A percentile compares a stretch with the other conserved stretches of the same genome.
phyloP scores from a whole-genome alignment of 2,888 invertebrate genomes.

The Plagiodera versicolora region DNA sequence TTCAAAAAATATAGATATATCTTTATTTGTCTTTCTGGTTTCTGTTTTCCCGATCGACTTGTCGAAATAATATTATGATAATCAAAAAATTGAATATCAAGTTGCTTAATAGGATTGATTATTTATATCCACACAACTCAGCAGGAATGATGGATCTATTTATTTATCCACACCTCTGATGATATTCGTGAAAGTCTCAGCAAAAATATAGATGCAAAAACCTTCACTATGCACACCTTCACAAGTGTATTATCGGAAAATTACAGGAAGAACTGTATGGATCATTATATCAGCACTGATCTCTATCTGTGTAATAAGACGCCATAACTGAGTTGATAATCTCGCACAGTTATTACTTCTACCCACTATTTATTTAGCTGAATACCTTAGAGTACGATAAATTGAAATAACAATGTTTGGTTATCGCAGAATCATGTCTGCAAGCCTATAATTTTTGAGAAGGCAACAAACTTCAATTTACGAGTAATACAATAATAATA shows the following conservation, averaged over 20 bases:
- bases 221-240: too few species aligned
- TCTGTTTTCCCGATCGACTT: too few species aligned
- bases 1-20: too few species aligned
- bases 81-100: too few species aligned
- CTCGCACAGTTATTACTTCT: not conserved
- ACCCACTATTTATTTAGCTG: constrained; percentile 21
- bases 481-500: constrained; percentile 44
- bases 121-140: too few species aligned
- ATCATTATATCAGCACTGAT: constrained; percentile 10
- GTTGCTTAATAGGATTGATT: too few species aligned
- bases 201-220: too few species aligned
- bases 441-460: constrained; percentile 34
- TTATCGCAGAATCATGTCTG: constrained; percentile 10
- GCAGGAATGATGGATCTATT: too few species aligned
- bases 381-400: constrained; percentile 22
- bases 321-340: constrained; percentile 8
- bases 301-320: constrained; percentile 10
- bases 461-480: constrained; percentile 40
- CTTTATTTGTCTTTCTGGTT: too few species aligned
- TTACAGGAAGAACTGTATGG: constrained; percentile 9
- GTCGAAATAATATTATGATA: too few species aligned
- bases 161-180: too few species aligned
- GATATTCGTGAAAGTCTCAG: too few species aligned
- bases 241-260: not conserved
- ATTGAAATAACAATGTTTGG: constrained; percentile 32